A percentile compares a stretch with the other conserved stretches of the same genome.
These are phyloP conservation scores for Aphis craccivora DNA, from an alignment of 1,140 invertebrate species.

Conservation along the genomic window DNA sequence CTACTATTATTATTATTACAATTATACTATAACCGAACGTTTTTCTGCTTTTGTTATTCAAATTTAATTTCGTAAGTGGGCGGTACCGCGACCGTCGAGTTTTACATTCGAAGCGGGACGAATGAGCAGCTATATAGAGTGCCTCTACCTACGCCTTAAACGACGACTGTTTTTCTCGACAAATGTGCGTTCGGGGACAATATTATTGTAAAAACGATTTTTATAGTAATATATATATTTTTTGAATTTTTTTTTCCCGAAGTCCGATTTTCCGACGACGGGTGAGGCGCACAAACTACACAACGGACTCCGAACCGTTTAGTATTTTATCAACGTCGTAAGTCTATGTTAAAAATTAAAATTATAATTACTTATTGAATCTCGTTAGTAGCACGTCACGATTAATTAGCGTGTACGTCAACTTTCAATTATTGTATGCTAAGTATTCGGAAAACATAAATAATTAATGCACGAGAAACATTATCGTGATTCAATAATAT, in stretches of 20 bases:
- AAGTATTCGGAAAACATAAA: neutral
- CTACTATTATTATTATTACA: neutral
- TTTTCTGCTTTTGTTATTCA: conserved; percentile 9
- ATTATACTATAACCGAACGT: conserved; percentile 6
- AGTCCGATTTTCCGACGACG: neutral
- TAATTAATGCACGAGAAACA: neutral
- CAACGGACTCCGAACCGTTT: neutral
- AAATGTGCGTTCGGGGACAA: neutral
- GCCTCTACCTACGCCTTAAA: neutral
- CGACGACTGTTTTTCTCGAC: neutral
- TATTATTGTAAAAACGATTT: conserved; percentile 3
- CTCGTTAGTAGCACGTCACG: neutral
- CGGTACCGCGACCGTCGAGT: neutral
- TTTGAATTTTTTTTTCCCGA: neutral
- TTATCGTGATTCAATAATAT: neutral
- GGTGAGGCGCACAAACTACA: neutral
- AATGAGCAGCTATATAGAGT: neutral
- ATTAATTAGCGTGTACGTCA: neutral
- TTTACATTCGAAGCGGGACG: neutral
- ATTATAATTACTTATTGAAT: neutral
- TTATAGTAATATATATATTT: neutral
- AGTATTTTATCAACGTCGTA: neutral
- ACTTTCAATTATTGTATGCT: neutral
- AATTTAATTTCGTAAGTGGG: conserved; percentile 6
- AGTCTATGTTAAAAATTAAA: neutral